Base-by-base conservation (phyloP, 37 sponge, comb jelly and placozoan genomes). In the Spongia lamella region DNA sequence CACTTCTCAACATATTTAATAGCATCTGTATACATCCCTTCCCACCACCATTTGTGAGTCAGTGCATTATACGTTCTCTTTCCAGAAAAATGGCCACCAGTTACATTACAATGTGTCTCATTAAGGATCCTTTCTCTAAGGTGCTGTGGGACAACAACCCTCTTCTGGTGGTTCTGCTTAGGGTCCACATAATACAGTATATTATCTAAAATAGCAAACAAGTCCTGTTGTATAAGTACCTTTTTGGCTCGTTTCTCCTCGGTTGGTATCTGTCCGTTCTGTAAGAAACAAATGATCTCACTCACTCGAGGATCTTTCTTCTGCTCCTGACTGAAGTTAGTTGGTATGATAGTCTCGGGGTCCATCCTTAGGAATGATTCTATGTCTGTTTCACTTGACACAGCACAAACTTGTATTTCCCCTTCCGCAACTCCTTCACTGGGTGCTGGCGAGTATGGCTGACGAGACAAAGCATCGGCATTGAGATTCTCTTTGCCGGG, bases 81-180 rank as follows among this genome's bases (percentile, higher is more conserved):
- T 17, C 78, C 82, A 25, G 88, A 81, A 53, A 82, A 87, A 33
- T 87, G 88, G 1, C 78, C 88, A 25, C 62, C 37, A 55, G 70
- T 61, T 3, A 19, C 19, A 16, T 83, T 65, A 53, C 56, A 14
- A 60, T 81, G 88, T 33, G 25, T 55, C 68, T 87, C 72, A 27
- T 68, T 20, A 56, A 81, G 4, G n/a, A 87, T 34, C n/a, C 24
- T 1, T 7, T 68, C 24, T 19, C 26, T 22, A 1, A 87, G 31
- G 0, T 81, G 88, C 0, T 0, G 30, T 1, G 83, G 89, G 9
- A 87, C 88, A 39, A 63, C 89, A 57, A 25, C 77, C 20, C 84
- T 31, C 79, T 73, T 88, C 53, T 32, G 59, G 31, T 66, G 21
- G 7, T 26, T 60, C 24, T 22, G 50, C 43, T 83, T 71, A 33